Conservation (phyloP, 2,797 vertebrate species). For the Fratercula arctica region DNA sequence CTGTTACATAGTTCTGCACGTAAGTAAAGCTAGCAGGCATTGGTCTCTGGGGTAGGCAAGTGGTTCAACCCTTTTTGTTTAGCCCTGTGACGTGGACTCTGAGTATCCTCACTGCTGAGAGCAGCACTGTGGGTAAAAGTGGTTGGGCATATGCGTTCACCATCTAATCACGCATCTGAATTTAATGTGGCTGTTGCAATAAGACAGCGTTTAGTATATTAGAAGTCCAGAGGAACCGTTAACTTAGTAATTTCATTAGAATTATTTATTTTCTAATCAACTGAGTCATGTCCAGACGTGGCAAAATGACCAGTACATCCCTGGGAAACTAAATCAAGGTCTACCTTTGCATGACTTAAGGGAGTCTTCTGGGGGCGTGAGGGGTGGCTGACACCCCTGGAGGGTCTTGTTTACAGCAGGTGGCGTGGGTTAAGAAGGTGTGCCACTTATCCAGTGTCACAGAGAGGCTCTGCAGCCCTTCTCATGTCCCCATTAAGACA, state of each 20-base stretch:
- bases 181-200: not conserved
- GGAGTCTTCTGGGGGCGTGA: not conserved
- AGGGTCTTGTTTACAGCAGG: not conserved
- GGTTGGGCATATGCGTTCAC: not conserved
- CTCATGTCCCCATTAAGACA: not conserved
- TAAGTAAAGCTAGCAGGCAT: conserved; percentile 69
- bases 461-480: not conserved
- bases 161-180: not conserved
- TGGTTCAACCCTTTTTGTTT: not conserved
- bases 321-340: not conserved
- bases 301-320: not conserved
- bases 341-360: not conserved
- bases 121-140: not conserved
- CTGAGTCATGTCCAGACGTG: not conserved
- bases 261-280: not conserved
- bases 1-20: conserved; percentile 87
- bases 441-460: not conserved
- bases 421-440: not conserved
- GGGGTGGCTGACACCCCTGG: not conserved
- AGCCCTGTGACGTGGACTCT: not conserved
- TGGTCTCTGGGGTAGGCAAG: not conserved
- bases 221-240: not conserved
- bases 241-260: not conserved
- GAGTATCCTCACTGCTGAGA: not conserved
- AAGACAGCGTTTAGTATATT: not conserved